Conservation (phyloP, 2,888 invertebrate species). For the Eilema caniola region DNA sequence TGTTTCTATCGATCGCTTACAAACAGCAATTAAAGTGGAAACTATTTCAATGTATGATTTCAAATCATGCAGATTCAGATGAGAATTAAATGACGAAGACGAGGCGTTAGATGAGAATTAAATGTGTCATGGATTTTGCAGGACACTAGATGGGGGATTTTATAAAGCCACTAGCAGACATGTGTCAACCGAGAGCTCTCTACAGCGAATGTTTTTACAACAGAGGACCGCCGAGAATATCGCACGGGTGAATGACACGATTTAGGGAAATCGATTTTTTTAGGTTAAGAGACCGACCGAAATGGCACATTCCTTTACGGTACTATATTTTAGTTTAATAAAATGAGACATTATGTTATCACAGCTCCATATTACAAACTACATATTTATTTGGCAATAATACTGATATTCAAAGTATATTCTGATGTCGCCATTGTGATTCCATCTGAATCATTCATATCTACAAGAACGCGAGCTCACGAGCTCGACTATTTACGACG, state of each 20-base stretch:
- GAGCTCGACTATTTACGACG: conserved; percentile 33
- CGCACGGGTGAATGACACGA: conserved; percentile 43
- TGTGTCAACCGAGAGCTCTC: conserved; percentile 65
- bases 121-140: conserved; percentile 60
- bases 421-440: conserved; percentile 35
- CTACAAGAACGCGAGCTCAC: conserved; percentile 14
- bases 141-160: conserved; percentile 58
- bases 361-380: conserved; percentile 9
- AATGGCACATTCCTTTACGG: conserved; percentile 22
- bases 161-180: conserved; percentile 73
- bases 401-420: conserved; percentile 28
- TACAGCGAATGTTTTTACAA: conserved; percentile 64
- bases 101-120: conserved; percentile 47
- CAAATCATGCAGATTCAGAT: conserved; percentile 32
- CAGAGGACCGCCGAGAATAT: conserved; percentile 40
- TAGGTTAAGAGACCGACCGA: conserved; percentile 26
- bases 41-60: neutral
- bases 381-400: neutral
- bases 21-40: neutral
- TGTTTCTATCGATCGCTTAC: neutral
- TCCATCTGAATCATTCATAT: conserved; percentile 46
- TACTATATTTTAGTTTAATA: conserved; percentile 41
- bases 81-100: conserved; percentile 50
- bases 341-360: conserved; percentile 6
- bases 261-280: conserved; percentile 44